A percentile compares a stretch with the other conserved stretches of the same genome.
Evolutionary conservation across 2,113 vertebrate species (phyloP).

Genomic region (Apaloderma vittatum): DNA sequence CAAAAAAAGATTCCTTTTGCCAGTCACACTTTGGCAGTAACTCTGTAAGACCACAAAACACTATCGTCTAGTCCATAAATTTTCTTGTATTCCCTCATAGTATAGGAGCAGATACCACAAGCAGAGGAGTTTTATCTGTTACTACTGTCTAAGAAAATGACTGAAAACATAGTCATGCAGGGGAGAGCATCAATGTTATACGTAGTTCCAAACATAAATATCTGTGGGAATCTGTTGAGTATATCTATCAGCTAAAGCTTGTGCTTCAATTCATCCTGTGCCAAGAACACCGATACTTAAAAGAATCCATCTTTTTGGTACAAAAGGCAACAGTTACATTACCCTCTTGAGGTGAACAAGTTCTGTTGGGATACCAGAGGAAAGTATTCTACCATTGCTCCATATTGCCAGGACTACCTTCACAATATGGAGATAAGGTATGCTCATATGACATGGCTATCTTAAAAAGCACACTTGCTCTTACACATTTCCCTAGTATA

Average conservation of each 20-base stretch:
- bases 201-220: background rate
- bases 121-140: background rate
- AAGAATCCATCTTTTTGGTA: background rate
- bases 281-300: background rate
- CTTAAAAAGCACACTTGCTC: background rate
- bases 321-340: background rate
- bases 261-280: background rate
- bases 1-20: background rate
- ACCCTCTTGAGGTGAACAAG: background rate
- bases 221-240: background rate
- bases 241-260: background rate
- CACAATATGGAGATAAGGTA: background rate
- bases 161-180: background rate
- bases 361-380: background rate
- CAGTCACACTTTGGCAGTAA: background rate
- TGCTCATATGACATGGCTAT: background rate
- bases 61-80: background rate
- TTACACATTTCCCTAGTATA: background rate
- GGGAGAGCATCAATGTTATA: background rate
- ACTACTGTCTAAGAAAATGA: background rate
- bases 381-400: background rate
- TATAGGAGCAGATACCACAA: background rate
- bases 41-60: background rate
- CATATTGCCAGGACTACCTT: background rate
- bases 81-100: background rate